Percentiles rank a stretch among this genome's conserved stretches.
Conservation (phyloP, 1,140 invertebrate species). For the Chelonus insularis region DNA sequence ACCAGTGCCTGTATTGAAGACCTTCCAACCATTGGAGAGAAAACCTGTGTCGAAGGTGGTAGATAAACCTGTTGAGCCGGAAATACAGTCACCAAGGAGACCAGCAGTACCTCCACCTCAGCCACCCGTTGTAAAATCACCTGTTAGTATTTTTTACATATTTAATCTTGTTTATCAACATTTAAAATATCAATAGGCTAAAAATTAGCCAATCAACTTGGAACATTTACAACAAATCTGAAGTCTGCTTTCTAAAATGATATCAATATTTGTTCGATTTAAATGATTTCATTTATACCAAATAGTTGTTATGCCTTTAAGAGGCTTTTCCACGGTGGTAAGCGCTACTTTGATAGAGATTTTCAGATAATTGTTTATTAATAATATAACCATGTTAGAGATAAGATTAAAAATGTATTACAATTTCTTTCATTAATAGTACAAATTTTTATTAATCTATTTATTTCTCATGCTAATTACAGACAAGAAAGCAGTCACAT, state of each 20-base stretch:
- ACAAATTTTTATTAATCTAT: neutral
- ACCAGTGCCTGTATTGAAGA: constrained; percentile 50
- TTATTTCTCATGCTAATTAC: constrained; percentile 17
- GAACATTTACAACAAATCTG: too few species aligned
- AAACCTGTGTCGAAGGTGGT: constrained; percentile 49
- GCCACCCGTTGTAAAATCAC: constrained; percentile 56
- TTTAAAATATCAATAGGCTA: neutral
- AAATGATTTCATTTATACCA: too few species aligned
- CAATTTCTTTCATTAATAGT: neutral
- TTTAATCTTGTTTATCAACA: neutral
- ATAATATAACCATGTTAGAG: too few species aligned
- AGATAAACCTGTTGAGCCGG: constrained; percentile 54
- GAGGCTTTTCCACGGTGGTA: too few species aligned
- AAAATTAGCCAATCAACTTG: too few species aligned
- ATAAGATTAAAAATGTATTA: constrained; percentile 4
- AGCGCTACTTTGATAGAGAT: too few species aligned
- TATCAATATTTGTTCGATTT: too few species aligned
- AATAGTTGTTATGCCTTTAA: too few species aligned
- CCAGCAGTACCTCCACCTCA: constrained; percentile 64
- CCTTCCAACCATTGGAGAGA: constrained; percentile 57
- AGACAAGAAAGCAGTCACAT: constrained; percentile 71
- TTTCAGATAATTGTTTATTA: too few species aligned
- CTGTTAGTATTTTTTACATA: constrained; percentile 38
- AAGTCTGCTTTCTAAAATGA: too few species aligned
- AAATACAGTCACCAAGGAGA: constrained; percentile 56